Evolutionary conservation across 2,888 invertebrate species (phyloP), one percentile per base, ranked within the genome.

Genomic region (Sminthurinus aureus): DNA sequence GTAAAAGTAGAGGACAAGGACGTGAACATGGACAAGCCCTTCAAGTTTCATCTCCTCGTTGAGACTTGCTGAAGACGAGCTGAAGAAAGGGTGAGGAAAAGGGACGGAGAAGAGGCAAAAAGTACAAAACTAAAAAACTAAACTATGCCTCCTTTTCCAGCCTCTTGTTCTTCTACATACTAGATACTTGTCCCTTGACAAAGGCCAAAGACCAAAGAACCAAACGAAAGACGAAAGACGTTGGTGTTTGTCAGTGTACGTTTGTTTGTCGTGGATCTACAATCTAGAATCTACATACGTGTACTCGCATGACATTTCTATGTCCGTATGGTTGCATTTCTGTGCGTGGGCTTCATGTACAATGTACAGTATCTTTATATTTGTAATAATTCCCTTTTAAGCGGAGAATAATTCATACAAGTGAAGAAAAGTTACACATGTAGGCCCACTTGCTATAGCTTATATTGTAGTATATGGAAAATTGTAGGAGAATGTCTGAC

Each of bases 321-420:
- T 69, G 69, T 69, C 1, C 9, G 1, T 69, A 69, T 69, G n/a
- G n/a, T n/a, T n/a, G 52, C n/a, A 24, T n/a, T 58, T 58, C 58
- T 76, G 58, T 58, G 26, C 71, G 18, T 71, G 8, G 22, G n/a
- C n/a, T n/a, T n/a, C n/a, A n/a, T n/a, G n/a, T n/a, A n/a, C n/a
- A n/a, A n/a, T n/a, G n/a, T n/a, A n/a, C 24, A 26, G 71, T 52
- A 22, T 58, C 24, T 24, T 58, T 58, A 22, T 52, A 52, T 24
- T 76, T 20, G 20, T 76, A 58, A 51, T 51, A 76, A 76, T 76
- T 20, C 50, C 24, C 52, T 58, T 76, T 52, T 51, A 76, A 76
- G 58, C 58, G 76, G 20, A 24, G 18, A n/a, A 76, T 76, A 76
- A 76, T 76, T 58, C 76, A 76, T n/a, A n/a, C n/a, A n/a, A n/a